A percentile compares a stretch with the other conserved stretches of the same genome.
phyloP scores from a whole-genome alignment of 2,797 vertebrate genomes.

The Margarornis squamiger region DNA sequence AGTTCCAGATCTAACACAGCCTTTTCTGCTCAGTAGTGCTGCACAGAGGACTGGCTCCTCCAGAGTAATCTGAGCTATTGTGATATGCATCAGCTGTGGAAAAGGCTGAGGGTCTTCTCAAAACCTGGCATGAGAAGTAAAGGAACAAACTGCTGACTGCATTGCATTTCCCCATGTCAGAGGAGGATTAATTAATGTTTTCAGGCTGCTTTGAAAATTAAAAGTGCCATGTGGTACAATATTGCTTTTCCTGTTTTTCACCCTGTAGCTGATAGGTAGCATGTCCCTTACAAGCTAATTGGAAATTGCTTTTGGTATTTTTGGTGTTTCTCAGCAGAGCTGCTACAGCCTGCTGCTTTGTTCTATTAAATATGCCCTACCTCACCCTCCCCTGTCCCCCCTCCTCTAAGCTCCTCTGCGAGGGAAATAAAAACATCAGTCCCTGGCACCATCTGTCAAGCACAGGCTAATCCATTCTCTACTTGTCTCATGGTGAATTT shows the following conservation, averaged over 20 bases:
- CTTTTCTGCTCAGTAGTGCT: neutral
- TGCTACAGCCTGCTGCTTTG: neutral
- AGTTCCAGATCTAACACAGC: neutral
- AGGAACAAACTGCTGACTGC: constrained; percentile 10
- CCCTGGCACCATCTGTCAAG: constrained; percentile 52
- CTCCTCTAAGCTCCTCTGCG: constrained; percentile 6
- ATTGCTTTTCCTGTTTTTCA: constrained; percentile 1
- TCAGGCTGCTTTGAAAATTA: constrained; percentile 28
- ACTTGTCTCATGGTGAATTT: constrained; percentile 39
- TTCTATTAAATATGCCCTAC: neutral
- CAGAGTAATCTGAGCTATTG: neutral
- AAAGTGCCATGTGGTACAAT: neutral
- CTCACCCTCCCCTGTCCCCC: neutral
- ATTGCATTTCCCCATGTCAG: neutral
- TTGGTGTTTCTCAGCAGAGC: neutral
- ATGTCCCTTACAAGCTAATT: neutral
- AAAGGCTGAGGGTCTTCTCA: constrained; percentile 1
- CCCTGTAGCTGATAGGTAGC: neutral
- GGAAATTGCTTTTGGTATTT: constrained; percentile 14
- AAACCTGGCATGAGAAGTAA: neutral
- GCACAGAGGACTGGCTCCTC: neutral
- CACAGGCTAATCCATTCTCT: constrained; percentile 46
- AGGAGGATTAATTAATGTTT: constrained; percentile 10
- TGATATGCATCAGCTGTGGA: neutral
- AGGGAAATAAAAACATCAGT: constrained; percentile 44